phyloP scores from a whole-genome alignment of 2,113 vertebrate species.

The Corythaeola cristata region DNA sequence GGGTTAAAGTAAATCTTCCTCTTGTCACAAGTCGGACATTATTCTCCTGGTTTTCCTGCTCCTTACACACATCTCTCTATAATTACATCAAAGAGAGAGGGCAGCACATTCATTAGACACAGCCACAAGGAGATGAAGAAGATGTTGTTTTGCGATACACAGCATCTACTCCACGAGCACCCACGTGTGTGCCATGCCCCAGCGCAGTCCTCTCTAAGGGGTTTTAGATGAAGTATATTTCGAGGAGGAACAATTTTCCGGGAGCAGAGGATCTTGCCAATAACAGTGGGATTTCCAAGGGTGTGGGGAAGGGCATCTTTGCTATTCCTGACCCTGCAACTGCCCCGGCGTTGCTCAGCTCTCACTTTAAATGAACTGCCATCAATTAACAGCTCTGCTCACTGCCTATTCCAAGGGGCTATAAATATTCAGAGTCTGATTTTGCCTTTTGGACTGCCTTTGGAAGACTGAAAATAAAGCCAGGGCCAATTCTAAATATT shows the following conservation, averaged over 20 bases:
- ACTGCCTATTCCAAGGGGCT: background rate
- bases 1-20: background rate
- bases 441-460: background rate
- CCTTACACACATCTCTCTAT: background rate
- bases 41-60: background rate
- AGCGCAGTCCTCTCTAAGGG: background rate
- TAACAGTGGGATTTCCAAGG: background rate
- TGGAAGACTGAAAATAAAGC: slow-evolving; percentile 3
- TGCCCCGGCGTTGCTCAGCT: background rate
- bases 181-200: rapidly evolving
- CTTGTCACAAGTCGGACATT: background rate
- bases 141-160: rapidly evolving
- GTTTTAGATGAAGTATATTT: too few species aligned
- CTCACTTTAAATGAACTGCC: background rate
- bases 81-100: background rate
- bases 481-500: slow-evolving; percentile 34
- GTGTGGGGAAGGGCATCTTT: rapidly evolving
- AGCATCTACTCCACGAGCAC: rapidly evolving
- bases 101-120: rapidly evolving
- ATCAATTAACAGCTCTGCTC: slow-evolving; percentile 15
- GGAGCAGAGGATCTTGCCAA: background rate
- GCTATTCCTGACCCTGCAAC: background rate
- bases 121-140: background rate
- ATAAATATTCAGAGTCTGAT: background rate
- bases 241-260: background rate